Percentiles rank a stretch among this genome's conserved stretches.
Evolutionary conservation across 2,113 vertebrate species (phyloP).

Genomic region (Apteryx mantelli): DNA sequence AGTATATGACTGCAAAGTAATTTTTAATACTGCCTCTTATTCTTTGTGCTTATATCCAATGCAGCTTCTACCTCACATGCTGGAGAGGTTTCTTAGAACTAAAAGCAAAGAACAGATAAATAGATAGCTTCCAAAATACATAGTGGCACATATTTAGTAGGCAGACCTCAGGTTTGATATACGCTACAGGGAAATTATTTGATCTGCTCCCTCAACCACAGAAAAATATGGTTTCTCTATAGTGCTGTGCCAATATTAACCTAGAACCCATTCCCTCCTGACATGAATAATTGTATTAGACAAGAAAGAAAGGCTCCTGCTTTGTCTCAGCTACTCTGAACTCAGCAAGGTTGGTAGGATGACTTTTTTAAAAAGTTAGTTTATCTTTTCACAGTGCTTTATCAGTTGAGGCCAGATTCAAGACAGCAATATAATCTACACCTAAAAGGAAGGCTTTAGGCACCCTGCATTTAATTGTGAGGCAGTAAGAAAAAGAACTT

Average conservation of each 20-base stretch:
- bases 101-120: background rate
- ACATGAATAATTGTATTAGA: background rate
- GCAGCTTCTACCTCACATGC: background rate
- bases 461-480: background rate
- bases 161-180: background rate
- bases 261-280: background rate
- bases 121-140: background rate
- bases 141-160: background rate
- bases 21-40: too few relatives aligned
- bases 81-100: background rate
- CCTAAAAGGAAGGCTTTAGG: background rate
- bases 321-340: background rate
- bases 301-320: background rate
- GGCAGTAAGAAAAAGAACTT: background rate
- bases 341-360: background rate
- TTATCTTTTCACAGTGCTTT: background rate
- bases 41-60: too few relatives aligned
- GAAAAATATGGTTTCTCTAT: background rate
- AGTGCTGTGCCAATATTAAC: background rate
- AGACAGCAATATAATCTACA: background rate
- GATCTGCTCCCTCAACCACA: background rate
- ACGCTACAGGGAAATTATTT: background rate
- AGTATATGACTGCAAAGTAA: too few relatives aligned
- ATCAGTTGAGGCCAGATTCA: background rate
- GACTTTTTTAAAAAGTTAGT: background rate